phyloP scores from a whole-genome alignment of 2,797 vertebrate genomes.

The Thunnus albacares region DNA sequence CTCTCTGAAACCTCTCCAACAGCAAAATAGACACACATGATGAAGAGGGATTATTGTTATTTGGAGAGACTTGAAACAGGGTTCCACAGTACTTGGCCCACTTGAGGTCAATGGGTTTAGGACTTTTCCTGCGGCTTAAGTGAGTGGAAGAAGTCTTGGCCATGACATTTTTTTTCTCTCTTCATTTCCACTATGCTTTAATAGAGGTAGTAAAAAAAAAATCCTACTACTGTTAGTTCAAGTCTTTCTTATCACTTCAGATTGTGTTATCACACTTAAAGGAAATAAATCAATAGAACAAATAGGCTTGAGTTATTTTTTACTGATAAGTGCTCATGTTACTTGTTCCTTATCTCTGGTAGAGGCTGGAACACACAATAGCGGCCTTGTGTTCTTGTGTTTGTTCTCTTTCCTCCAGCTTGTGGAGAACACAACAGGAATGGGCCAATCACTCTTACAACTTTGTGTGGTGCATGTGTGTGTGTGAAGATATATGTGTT shows the following conservation, averaged over 20 bases:
- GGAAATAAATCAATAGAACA: constrained; percentile 52
- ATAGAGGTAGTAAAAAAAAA: constrained; percentile 24
- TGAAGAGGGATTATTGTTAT: constrained; percentile 67
- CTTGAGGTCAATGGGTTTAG: constrained; percentile 62
- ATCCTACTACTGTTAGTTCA: neutral
- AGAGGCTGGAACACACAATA: constrained; percentile 56
- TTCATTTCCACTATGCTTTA: constrained; percentile 33
- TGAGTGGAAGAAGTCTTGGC: constrained; percentile 39
- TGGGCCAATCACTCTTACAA: constrained; percentile 53
- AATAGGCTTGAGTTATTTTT: constrained; percentile 32
- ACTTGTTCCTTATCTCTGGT: constrained; percentile 52
- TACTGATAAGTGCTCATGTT: constrained; percentile 37
- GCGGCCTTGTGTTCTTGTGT: constrained; percentile 58
- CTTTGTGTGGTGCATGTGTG: constrained; percentile 15
- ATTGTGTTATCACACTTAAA: constrained; percentile 36
- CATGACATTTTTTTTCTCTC: constrained; percentile 8
- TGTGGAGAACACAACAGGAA: constrained; percentile 61
- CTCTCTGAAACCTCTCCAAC: constrained; percentile 65
- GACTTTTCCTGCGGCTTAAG: constrained; percentile 56
- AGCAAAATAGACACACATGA: constrained; percentile 70
- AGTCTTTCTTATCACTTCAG: constrained; percentile 24
- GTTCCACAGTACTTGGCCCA: constrained; percentile 36
- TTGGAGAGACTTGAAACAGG: constrained; percentile 70
- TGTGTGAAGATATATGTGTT: constrained; percentile 33
- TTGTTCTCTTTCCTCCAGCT: constrained; percentile 57